Conservation (phyloP, 2,113 vertebrate genomes). For the Chamaea fasciata region DNA sequence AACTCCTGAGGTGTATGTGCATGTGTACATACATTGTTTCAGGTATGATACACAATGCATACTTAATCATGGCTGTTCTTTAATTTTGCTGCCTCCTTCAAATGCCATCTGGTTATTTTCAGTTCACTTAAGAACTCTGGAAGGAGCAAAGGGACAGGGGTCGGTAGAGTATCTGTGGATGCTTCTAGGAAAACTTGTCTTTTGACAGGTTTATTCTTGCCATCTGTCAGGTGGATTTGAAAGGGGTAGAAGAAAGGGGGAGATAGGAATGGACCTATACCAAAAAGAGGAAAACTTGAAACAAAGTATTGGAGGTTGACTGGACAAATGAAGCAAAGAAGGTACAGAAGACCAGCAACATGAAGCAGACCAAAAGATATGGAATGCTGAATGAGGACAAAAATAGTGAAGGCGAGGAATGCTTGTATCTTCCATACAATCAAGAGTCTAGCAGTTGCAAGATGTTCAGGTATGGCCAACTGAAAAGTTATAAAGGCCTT, state of each 20-base stretch:
- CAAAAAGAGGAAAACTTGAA: background rate
- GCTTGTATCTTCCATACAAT: background rate
- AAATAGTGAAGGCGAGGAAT: background rate
- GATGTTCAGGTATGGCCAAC: background rate
- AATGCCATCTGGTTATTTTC: background rate
- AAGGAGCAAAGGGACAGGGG: background rate
- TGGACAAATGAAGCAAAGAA: background rate
- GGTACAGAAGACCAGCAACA: background rate
- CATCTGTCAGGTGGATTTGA: background rate
- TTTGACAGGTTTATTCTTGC: background rate
- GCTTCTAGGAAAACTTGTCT: background rate
- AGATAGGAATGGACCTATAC: background rate
- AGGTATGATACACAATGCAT: background rate
- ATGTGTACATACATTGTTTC: background rate
- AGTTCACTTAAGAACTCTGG: background rate
- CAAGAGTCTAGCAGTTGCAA: background rate
- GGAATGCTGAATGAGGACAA: background rate
- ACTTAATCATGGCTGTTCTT: background rate
- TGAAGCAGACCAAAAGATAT: background rate
- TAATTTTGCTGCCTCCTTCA: background rate
- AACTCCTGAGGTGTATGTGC: background rate
- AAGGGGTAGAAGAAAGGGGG: background rate
- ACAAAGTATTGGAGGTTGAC: background rate
- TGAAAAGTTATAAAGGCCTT: background rate
- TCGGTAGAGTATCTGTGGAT: background rate